phyloP scores from a whole-genome alignment of 2,113 vertebrate species.

The Oxyruncus cristatus region DNA sequence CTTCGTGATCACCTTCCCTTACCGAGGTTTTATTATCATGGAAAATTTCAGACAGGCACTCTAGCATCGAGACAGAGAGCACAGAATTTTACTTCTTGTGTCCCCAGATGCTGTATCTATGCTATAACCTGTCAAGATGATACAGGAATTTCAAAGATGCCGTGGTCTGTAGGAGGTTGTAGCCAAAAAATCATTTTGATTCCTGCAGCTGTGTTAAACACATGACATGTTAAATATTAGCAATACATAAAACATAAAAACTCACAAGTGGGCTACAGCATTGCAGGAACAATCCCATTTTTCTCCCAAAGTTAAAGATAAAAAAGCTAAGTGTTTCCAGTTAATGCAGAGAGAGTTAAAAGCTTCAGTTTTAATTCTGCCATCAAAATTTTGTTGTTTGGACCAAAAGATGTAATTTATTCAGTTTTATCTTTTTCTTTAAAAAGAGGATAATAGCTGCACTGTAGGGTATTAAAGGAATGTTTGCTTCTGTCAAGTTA shows the following conservation, averaged over 20 bases:
- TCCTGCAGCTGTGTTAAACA: not conserved
- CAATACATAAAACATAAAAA: not conserved
- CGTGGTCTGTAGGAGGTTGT: not conserved
- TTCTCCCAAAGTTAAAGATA: not conserved
- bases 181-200: not conserved
- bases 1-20: not conserved
- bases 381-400: not conserved
- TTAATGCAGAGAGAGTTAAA: not conserved
- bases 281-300: not conserved
- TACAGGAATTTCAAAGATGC: not conserved
- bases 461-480: not conserved
- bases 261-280: not conserved
- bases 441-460: not conserved
- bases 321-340: not conserved
- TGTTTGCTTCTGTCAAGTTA: not conserved
- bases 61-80: not conserved
- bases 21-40: not conserved
- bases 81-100: not conserved
- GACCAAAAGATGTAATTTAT: not conserved
- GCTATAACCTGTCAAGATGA: not conserved
- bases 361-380: not conserved
- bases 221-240: not conserved
- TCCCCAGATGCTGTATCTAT: not conserved
- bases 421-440: not conserved
- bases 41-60: not conserved